Evolutionary conservation across 2,797 vertebrate species (phyloP), one percentile per base, ranked within the genome.

Genomic region (Coilia nasus): DNA sequence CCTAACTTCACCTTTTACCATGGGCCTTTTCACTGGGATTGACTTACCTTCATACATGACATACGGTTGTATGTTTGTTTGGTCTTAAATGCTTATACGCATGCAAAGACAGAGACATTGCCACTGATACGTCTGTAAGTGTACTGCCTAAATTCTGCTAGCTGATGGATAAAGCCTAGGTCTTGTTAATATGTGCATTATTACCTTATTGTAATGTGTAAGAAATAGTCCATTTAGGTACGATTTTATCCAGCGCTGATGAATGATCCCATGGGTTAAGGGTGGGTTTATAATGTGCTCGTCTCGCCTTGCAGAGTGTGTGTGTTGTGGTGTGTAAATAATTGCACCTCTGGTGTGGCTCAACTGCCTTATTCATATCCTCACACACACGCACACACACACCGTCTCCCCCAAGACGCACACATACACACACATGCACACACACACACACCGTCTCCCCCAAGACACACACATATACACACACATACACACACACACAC

Each of bases 241-340:
- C 1, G 10, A 28, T 28, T 67, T 28, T n/a, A 59, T 25, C 11
- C 23, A 28, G 62, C 0, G 28, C 14, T 41, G 28, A 35, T 28
- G 31, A 6, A 75, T 75, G 67, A 75, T 35, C 67, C 25, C 67
- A 75, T 14, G 67, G 67, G 64, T 71, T 71, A 35, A 71, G 64
- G 28, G 25, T 31, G 25, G 28, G 3, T 75, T 75, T 67, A 11
- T 28, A 67, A 28, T 10, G 23, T 7, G 1, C 19, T 11, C 5
- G 23, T 67, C 62, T 28, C 23, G 25, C 12, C 28, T 75, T 4
- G 57, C 57, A 59, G 3, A 1, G 57, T 19, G 57, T 59, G 57
- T 19, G 28, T 35, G 50, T 54, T 35, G 14, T 35, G 67, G 15
- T 17, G 67, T 75, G 67, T 75, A 28, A 75, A 75, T 75, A 75